Base-by-base conservation (phyloP, 2,888 invertebrate genomes). In the Cephus sareptanus region DNA sequence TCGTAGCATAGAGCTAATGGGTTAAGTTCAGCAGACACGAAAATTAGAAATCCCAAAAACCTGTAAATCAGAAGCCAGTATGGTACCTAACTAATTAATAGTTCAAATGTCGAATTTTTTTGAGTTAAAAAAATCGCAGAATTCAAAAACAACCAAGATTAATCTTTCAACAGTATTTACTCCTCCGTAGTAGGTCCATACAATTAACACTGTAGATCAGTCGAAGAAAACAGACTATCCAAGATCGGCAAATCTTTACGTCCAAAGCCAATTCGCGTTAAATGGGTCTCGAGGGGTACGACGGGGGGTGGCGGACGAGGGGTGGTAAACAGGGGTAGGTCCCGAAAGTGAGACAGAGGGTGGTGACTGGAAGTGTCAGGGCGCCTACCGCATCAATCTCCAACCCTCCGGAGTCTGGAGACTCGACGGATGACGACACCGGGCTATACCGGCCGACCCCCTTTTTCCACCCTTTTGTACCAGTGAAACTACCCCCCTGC, bases 311-410 rank as follows among this genome's bases (percentile, higher is more conserved):
- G 70, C 15, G 70, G 11, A 70, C 4, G n/a, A 70, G 70, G 34
- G 75, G 33, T 68, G 13, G 70, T 23, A 23, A 23, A n/a, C 35
- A 31, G 34, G 40, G 74, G 73, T 68, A 69, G 34, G 56, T 34
- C 11, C 40, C n/a, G 68, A 75, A 71, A 40, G 34, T 37, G 70
- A 75, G 70, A 13, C 37, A 15, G 37, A 69, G 76, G 69, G 34
- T 73, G 74, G 70, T 30, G 79, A 74, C 73, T 78, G 77, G 37
- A 77, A 77, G 77, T 77, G 77, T 77, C 77, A 77, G 74, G 68
- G 40, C 56, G 31, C 75, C n/a, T 40, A 37, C 77, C 78, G 77
- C 80, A 82, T 82, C 81, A 82, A 82, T 82, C 81, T 81, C 76
- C 77, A 33, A 76, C 78, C 69, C 77, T 81, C 76, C 76, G n/a